Conservation (phyloP, 1,140 invertebrate genomes). For the Drosophila nasuta region DNA sequence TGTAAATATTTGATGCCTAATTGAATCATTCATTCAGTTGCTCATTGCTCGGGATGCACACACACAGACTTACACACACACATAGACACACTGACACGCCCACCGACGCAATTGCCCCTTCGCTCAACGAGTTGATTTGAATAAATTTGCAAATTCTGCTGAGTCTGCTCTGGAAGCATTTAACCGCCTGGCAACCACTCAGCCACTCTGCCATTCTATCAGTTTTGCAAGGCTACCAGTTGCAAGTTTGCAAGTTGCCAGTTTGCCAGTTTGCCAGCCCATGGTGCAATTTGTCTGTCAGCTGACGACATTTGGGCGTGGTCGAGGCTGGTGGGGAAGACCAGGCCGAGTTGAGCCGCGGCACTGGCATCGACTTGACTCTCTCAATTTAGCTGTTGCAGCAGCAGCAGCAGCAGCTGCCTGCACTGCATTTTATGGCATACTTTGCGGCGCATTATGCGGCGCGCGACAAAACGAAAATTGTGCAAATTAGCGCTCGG, state of each 20-base stretch:
- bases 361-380: constrained; percentile 70
- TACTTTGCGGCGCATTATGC: constrained; percentile 80
- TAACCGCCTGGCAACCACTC: constrained; percentile 37
- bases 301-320: constrained; percentile 39
- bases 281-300: constrained; percentile 58
- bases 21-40: constrained; percentile 81
- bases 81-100: constrained; percentile 33
- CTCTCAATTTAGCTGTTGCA: constrained; percentile 38
- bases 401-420: constrained; percentile 29
- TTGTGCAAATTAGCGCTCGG: constrained; percentile 78
- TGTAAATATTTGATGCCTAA: constrained; percentile 83
- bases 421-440: constrained; percentile 56
- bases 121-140: constrained; percentile 75
- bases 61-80: constrained; percentile 26
- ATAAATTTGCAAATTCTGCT: constrained; percentile 81
- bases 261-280: constrained; percentile 41
- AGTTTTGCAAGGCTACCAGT: constrained; percentile 30
- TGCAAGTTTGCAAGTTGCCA: constrained; percentile 21
- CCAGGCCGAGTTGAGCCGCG: background rate
- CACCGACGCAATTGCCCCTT: constrained; percentile 31
- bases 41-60: constrained; percentile 58
- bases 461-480: constrained; percentile 73
- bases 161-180: constrained; percentile 71
- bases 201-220: constrained; percentile 6
- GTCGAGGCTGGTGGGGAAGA: background rate